Evolutionary conservation across 2,113 vertebrate species (phyloP), one percentile per base, ranked within the genome.

Genomic region (Elgaria multicarinata): DNA sequence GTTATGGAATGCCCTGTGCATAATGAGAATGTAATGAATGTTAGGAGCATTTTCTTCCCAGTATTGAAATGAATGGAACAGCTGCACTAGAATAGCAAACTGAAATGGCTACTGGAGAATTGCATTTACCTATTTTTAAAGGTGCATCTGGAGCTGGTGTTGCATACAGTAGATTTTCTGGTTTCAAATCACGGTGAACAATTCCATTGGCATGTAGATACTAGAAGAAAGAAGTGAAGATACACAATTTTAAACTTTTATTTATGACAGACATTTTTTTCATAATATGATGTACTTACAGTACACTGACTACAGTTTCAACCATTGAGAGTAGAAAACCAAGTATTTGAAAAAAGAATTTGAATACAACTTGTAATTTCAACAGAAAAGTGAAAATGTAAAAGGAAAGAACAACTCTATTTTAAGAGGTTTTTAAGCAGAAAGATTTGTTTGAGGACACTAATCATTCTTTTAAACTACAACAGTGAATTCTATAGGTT

Each of bases 201-300:
- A 98, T 97, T 9, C 98, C 98, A 93, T 98, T 98, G 96, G 98
- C 98, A 96, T 98, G 98, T 67, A 98, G 96, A 93, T 98, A 98
- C 98, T 98, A 92, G 66, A 90, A 26, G 84, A 87, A 93, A 86
- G 83, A 92, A 94, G 81, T 24, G 10, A 92, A 85, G 83, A 82
- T 14, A 53, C 22, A 8, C 85, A 44, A 92, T 12, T 88, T 82
- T 89, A 14, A 85, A 75, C 62, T 87, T 82, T 82, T 33, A 62
- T 55, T 67, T 50, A 0, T 42, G 74, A 84, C 1, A 6, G 33
- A 7, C 55, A 26, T 6, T 0, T 2, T 12, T 5, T 86, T 86
- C 53, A 42, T 83, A 83, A 77, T 76, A 67, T 74, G 36, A 20
- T 36, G 1, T 1, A 91, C 42, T 31, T 88, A 44, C 2, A 87